Evolutionary conservation across 2,113 vertebrate genomes (phyloP).

Genomic region (Thalassarche chlororhynchos): DNA sequence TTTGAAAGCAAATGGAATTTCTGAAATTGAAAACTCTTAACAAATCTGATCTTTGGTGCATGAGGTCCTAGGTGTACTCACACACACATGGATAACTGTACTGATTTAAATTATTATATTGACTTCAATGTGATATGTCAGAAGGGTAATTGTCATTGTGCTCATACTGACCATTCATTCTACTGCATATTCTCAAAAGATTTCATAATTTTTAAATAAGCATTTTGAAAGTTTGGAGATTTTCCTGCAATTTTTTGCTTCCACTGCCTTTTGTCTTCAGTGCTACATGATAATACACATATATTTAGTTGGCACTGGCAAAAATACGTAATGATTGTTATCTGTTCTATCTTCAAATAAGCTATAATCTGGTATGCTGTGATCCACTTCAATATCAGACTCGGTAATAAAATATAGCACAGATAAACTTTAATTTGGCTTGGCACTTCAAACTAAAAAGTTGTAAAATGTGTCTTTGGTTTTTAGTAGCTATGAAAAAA

Average conservation of each 20-base stretch:
- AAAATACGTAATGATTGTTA: background rate
- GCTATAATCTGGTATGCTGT: background rate
- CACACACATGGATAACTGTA: background rate
- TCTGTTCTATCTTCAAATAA: background rate
- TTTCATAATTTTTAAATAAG: background rate
- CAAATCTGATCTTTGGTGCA: background rate
- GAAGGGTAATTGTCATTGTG: background rate
- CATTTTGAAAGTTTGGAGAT: background rate
- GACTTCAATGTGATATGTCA: background rate
- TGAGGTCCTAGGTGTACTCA: background rate
- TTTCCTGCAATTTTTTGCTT: background rate
- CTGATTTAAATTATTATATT: background rate
- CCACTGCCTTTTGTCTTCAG: background rate
- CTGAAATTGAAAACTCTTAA: background rate
- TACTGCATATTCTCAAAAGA: background rate
- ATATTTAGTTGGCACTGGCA: background rate
- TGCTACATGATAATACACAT: background rate
- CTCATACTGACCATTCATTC: background rate
- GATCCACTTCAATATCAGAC: background rate
- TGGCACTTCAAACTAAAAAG: conserved; percentile 18
- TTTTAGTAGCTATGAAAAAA: conserved; percentile 41
- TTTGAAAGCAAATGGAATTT: background rate
- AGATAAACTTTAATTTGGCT: conserved; percentile 39
- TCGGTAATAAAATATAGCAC: background rate
- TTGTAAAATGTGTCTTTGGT: conserved; percentile 48